Evolutionary conservation across 2,888 invertebrate genomes (phyloP).

Genomic region (Acanthoscelides obtectus): DNA sequence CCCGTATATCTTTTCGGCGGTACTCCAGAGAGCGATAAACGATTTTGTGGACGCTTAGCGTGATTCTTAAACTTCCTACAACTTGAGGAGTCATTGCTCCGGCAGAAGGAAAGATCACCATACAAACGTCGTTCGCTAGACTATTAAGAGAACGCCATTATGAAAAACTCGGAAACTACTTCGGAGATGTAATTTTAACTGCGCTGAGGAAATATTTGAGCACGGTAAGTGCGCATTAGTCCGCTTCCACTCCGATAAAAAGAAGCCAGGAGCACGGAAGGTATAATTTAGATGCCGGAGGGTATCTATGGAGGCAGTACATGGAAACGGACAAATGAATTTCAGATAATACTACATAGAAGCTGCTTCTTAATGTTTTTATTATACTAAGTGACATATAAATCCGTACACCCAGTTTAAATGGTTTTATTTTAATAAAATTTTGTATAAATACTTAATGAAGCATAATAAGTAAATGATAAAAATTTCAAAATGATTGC

Average conservation of each 20-base stretch:
- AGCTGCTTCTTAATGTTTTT: too few relatives aligned
- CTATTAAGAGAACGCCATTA: not conserved
- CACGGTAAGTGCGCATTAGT: not conserved
- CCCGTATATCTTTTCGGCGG: too few relatives aligned
- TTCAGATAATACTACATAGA: too few relatives aligned
- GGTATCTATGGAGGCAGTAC: not conserved
- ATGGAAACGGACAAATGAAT: not conserved
- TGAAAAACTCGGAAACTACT: not conserved
- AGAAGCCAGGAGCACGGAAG: not conserved
- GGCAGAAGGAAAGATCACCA: not conserved
- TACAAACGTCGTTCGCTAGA: not conserved
- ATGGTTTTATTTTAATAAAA: too few relatives aligned
- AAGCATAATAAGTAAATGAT: too few relatives aligned
- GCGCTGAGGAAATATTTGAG: not conserved
- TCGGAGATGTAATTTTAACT: not conserved
- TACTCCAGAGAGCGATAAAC: not conserved
- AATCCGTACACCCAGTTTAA: too few relatives aligned
- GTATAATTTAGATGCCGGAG: not conserved
- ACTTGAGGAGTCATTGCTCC: not conserved
- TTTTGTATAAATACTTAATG: too few relatives aligned
- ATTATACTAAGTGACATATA: too few relatives aligned
- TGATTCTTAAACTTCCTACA: not conserved
- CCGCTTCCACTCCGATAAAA: not conserved
- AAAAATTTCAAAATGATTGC: too few relatives aligned
- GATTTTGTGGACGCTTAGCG: not conserved